Evolutionary conservation across 2,797 vertebrate species (phyloP), one percentile per base, ranked within the genome.

Genomic region (Crax fasciolata): DNA sequence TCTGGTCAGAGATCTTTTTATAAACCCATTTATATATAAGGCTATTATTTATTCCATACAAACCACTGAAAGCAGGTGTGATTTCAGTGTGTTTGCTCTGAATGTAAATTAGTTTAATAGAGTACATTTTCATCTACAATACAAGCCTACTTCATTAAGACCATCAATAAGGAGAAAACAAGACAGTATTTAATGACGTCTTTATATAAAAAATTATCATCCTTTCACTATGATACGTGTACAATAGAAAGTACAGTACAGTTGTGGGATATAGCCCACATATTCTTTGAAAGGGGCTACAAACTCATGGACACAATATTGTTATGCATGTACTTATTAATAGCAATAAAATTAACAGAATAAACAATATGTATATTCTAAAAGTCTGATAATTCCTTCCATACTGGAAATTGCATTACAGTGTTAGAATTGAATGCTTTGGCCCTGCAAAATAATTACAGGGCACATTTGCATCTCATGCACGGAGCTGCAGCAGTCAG

Each of bases 341-440:
- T 72, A 73, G 25, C 43, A 49, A 71, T 39, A 80, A 84, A 82
- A 96, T 73, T 15, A 84, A 74, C 48, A 90, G 80, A 84, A 77
- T 1, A 2, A 73, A 55, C 74, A 39, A 67, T 25, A 67, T 25
- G 68, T 73, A 74, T 6, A 14, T n/a, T 74, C 74, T 65, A 21
- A 63, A 84, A 84, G 65, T 62, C 19, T 49, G 44, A 81, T 41
- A 51, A 65, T 72, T 1, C 13, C 73, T 83, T 87, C 81, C 19
- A n/a, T 4, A 4, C 35, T 89, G 39, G 32, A 93, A 92, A 83
- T 80, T 61, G 52, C 80, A 82, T 87, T 76, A 72, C 58, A 30
- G 74, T 20, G 57, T 83, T 43, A 65, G 59, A 90, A 93, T 80
- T 89, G 92, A 82, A 95, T 90, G 59, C 28, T 90, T 83, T 84